Evolutionary conservation across 2,888 invertebrate species (phyloP).

Genomic region (Callimorpha dominula): DNA sequence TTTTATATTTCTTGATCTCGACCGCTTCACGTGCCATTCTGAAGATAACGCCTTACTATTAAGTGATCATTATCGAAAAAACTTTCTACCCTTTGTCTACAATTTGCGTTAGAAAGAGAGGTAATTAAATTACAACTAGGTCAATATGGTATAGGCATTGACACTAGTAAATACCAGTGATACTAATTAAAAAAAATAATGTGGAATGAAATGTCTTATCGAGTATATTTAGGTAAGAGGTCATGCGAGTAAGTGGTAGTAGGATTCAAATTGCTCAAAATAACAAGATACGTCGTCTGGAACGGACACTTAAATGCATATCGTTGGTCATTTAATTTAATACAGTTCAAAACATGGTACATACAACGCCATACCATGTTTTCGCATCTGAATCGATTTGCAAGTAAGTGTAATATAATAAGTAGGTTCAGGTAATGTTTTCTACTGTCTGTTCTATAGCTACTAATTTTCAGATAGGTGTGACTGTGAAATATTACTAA

Average conservation of each 20-base stretch:
- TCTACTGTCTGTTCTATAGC: conserved; percentile 46
- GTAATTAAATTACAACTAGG: not conserved
- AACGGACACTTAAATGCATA: not conserved
- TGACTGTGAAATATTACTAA: conserved; percentile 51
- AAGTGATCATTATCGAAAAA: too few relatives aligned
- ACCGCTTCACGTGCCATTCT: too few relatives aligned
- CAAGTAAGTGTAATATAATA: conserved; percentile 67
- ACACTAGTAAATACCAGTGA: not conserved
- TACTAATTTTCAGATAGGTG: conserved; percentile 40
- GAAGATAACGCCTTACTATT: too few relatives aligned
- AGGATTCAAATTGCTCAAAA: not conserved
- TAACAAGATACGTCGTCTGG: not conserved
- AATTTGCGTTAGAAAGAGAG: not conserved
- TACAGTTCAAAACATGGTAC: not conserved
- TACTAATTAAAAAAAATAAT: not conserved
- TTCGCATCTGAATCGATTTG: conserved; percentile 50
- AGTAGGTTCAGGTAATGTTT: conserved; percentile 52
- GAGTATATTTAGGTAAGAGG: not conserved
- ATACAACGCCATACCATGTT: not conserved
- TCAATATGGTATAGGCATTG: not conserved
- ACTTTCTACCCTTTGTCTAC: not conserved
- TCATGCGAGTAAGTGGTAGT: not conserved
- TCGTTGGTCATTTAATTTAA: not conserved
- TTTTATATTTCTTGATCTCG: too few relatives aligned
- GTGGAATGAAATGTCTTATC: not conserved